phyloP scores from a whole-genome alignment of 2,113 vertebrate species.

The Dasyornis broadbenti region DNA sequence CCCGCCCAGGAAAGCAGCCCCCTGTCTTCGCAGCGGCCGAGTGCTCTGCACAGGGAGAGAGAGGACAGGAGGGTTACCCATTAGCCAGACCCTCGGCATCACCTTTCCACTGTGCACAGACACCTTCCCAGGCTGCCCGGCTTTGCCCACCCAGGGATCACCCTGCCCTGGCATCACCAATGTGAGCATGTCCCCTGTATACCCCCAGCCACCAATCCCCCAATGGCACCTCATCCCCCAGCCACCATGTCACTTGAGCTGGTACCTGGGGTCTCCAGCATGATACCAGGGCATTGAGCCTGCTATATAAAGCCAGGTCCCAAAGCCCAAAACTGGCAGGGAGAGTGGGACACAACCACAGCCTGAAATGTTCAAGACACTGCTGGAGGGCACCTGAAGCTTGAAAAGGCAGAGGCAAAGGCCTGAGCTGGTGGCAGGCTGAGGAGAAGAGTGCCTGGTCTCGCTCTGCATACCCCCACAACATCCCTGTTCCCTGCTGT shows the following conservation, averaged over 20 bases:
- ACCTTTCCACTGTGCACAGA: not conserved
- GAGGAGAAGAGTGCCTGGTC: not conserved
- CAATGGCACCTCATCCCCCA: too few species aligned
- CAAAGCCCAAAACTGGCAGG: not conserved
- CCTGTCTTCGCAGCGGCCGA: conserved; percentile 96
- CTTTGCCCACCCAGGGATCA: not conserved
- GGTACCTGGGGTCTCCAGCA: not conserved
- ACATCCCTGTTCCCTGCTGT: not conserved
- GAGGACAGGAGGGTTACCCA: conserved; percentile 19
- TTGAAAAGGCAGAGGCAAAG: not conserved
- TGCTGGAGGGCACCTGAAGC: not conserved
- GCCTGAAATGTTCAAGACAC: not conserved
- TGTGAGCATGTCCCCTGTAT: rapidly evolving
- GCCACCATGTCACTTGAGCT: not conserved
- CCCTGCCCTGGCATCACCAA: not conserved
- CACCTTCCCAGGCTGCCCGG: rapidly evolving
- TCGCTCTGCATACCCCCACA: not conserved
- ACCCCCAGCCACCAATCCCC: not conserved
- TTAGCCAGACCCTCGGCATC: not conserved
- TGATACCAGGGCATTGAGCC: not conserved
- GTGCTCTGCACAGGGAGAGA: conserved; percentile 80
- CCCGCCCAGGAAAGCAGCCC: conserved; percentile 88
- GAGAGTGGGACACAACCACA: not conserved
- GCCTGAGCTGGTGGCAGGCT: rapidly evolving
- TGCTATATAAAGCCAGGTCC: not conserved